Evolutionary conservation across 2,888 invertebrate species (phyloP).

Genomic region (Hymenopus coronatus): DNA sequence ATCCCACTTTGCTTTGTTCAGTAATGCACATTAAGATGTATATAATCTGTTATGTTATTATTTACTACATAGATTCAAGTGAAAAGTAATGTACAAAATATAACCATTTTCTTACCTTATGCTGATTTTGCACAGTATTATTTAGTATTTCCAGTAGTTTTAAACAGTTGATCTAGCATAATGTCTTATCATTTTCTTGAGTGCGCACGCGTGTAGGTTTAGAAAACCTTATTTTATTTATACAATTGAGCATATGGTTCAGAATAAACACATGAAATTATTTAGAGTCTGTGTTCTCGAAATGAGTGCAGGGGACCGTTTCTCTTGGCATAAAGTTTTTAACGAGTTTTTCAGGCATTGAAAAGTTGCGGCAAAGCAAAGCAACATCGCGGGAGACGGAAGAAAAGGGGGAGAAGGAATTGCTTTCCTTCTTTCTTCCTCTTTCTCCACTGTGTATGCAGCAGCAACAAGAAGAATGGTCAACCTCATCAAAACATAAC

Average conservation of each 20-base stretch:
- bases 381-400: background rate
- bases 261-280: background rate
- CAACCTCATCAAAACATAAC: slow-evolving; percentile 34
- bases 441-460: slow-evolving; percentile 7
- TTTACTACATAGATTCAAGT: too few relatives aligned
- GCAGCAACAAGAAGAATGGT: slow-evolving; percentile 28
- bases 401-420: slow-evolving; percentile 21
- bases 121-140: too few relatives aligned
- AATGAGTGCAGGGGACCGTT: slow-evolving; percentile 1
- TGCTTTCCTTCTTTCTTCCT: slow-evolving; percentile 10
- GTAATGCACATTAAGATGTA: too few relatives aligned
- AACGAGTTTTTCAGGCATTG: slow-evolving; percentile 38
- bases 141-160: too few relatives aligned
- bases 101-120: too few relatives aligned
- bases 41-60: too few relatives aligned
- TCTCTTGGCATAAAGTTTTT: slow-evolving; percentile 37
- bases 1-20: too few relatives aligned
- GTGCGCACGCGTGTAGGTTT: background rate
- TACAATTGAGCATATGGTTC: background rate
- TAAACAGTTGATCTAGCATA: too few relatives aligned
- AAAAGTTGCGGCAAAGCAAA: slow-evolving; percentile 20
- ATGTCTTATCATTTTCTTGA: background rate
- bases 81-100: too few relatives aligned
- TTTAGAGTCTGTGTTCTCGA: background rate
- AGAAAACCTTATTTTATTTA: background rate